These are phyloP conservation scores for Rhagium mordax DNA, from an alignment of 2,888 invertebrate genomes.

Conservation along the genomic window DNA sequence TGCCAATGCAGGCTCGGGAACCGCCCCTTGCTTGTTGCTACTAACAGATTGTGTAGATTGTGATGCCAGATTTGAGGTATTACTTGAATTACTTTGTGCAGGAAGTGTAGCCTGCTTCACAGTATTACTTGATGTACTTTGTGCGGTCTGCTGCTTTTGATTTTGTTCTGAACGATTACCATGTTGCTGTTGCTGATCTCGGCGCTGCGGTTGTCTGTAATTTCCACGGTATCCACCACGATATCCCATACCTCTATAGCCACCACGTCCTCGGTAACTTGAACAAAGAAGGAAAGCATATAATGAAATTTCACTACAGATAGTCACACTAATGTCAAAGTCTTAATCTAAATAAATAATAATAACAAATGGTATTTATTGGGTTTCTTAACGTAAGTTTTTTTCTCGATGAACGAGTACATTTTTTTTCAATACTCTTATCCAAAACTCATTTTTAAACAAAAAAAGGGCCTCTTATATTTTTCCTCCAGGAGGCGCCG, in stretches of 20 bases:
- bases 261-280: constrained; percentile 77
- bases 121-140: constrained; percentile 33
- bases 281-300: constrained; percentile 42
- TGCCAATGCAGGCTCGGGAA: constrained; percentile 48
- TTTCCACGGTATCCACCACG: constrained; percentile 71
- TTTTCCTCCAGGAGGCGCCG: no score
- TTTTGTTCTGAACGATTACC: constrained; percentile 75
- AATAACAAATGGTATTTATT: no score
- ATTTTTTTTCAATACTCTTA: no score
- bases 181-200: constrained; percentile 46
- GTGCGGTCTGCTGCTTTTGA: constrained; percentile 40
- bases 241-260: constrained; percentile 72
- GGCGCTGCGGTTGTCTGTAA: constrained; percentile 62
- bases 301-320: no score
- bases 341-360: no score
- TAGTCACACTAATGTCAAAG: no score
- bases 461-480: no score
- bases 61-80: not conserved
- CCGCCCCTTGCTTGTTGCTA: not conserved
- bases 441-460: no score
- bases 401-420: no score
- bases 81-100: constrained; percentile 19
- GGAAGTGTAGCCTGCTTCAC: constrained; percentile 23
- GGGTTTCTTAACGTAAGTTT: no score
- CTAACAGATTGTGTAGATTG: constrained; percentile 19